Conservation (phyloP, 2,113 vertebrate genomes). For the Gila orcuttii region DNA sequence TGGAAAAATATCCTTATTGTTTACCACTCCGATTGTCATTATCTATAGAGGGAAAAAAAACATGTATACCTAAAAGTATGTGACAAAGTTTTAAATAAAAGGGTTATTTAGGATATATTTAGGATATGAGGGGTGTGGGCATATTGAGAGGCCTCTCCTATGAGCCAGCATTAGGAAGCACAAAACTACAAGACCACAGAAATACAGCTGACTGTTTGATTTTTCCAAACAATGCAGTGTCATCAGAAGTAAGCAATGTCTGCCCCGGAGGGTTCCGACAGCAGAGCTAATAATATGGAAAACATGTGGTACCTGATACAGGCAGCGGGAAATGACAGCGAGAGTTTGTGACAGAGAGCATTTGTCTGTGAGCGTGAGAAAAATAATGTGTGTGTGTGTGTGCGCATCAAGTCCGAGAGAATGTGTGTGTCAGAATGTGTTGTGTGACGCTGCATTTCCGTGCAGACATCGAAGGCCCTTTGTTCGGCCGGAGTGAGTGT, state of each 20-base stretch:
- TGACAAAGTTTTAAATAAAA: not conserved
- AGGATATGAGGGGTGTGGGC: not conserved
- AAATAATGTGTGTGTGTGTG: constrained; percentile 33
- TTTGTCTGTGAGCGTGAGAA: constrained; percentile 49
- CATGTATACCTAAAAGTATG: not conserved
- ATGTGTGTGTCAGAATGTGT: constrained; percentile 34
- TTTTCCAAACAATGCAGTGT: constrained; percentile 29
- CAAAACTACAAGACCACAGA: constrained; percentile 16
- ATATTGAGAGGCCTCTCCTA: not conserved
- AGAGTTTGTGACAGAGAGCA: constrained; percentile 46
- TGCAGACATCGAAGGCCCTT: constrained; percentile 48
- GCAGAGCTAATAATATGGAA: constrained; percentile 31
- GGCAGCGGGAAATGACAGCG: constrained; percentile 31
- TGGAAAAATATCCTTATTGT: not conserved
- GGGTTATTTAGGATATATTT: not conserved
- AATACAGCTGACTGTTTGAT: constrained; percentile 29
- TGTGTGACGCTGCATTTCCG: constrained; percentile 45
- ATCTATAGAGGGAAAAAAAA: not conserved
- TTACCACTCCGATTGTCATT: not conserved
- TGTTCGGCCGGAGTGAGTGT: constrained; percentile 66
- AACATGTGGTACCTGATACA: constrained; percentile 22
- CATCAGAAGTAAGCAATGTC: constrained; percentile 11
- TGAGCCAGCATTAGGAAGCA: not conserved
- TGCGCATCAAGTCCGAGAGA: constrained; percentile 16
- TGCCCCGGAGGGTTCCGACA: constrained; percentile 10